Base-by-base conservation (phyloP, 2,888 invertebrate genomes). In the Euphydryas editha region DNA sequence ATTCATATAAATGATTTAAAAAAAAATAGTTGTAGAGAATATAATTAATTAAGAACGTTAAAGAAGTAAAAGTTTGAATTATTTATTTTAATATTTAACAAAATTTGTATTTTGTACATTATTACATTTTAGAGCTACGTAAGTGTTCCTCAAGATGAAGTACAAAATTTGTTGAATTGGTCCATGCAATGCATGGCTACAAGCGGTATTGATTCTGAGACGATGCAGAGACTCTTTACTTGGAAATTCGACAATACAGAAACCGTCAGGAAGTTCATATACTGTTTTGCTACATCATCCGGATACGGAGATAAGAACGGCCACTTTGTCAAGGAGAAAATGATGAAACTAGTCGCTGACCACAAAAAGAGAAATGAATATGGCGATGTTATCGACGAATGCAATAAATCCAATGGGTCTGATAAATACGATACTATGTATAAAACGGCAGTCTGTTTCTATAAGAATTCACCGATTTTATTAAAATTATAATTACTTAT, bases 211-310 rank as follows among this genome's bases (percentile, higher is more conserved):
- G 71, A 70, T 24, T n/a, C 65, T 1, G 73, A 76, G 6, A 58
- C 69, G 0, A 10, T 76, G 6, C 54, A 73, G 13, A 66, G 74
- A 46, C 76, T 85, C 1, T 74, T 82, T 18, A 72, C 77, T 46
- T 87, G 86, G 6, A 72, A 78, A 2, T 79, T 84, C 46, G 71
- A 75, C 69, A 81, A 87, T 8, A 82, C 81, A 46, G 76, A 82
- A 15, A 72, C 74, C 8, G 72, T 86, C 3, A 84, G 82, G 71
- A 81, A 84, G n/a, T 85, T 83, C 46, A 63, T 84, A 2, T 77
- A 82, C 44, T 91, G 92, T 71, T 75, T 85, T 62, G 78, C 83
- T 67, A 78, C 78, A 60, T 81, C 80, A 57, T 65, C 83, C n/a
- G 81, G 81, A 17, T 76, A 78, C 7, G 67, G 72, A 3, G 72